These are phyloP conservation scores for Ectemnius cavifrons DNA, from an alignment of 2,888 invertebrate genomes.

Conservation along the genomic window DNA sequence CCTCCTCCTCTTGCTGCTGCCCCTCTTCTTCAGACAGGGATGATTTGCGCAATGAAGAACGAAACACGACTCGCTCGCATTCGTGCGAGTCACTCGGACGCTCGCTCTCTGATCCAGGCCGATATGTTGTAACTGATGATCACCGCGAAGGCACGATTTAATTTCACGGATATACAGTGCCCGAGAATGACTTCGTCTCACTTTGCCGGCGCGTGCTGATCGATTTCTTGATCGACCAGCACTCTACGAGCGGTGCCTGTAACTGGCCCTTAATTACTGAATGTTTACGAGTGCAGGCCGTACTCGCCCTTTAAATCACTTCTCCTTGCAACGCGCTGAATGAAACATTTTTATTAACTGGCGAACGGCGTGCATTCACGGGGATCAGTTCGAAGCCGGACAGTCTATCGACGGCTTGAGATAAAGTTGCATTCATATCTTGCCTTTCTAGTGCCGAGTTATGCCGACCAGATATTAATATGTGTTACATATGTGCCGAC, in stretches of 20 bases:
- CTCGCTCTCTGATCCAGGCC: slow-evolving; percentile 16
- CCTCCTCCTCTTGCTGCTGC: slow-evolving; percentile 8
- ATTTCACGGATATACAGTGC: slow-evolving; percentile 63
- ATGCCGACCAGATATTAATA: too few species aligned
- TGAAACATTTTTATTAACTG: slow-evolving; percentile 14
- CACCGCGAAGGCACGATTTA: slow-evolving; percentile 63
- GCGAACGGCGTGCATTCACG: too few species aligned
- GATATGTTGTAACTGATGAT: slow-evolving; percentile 63
- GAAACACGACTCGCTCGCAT: slow-evolving; percentile 53
- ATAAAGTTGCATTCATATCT: too few species aligned
- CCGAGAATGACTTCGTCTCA: slow-evolving; percentile 48
- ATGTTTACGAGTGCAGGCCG: slow-evolving; percentile 32
- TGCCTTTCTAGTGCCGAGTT: too few species aligned
- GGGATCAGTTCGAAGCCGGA: too few species aligned
- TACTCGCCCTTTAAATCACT: slow-evolving; percentile 6
- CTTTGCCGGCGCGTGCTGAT: slow-evolving; percentile 35
- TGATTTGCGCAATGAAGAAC: slow-evolving; percentile 69
- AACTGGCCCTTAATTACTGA: slow-evolving; percentile 37
- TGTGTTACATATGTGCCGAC: too few species aligned
- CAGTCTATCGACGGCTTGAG: too few species aligned
- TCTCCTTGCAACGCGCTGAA: not conserved
- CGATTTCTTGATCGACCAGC: slow-evolving; percentile 49
- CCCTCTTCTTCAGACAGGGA: slow-evolving; percentile 38
- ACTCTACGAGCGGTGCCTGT: slow-evolving; percentile 16
- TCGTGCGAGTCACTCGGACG: slow-evolving; percentile 54